These are phyloP conservation scores for Oncopeltus fasciatus DNA, from an alignment of 1,140 invertebrate genomes.

Conservation along the genomic window DNA sequence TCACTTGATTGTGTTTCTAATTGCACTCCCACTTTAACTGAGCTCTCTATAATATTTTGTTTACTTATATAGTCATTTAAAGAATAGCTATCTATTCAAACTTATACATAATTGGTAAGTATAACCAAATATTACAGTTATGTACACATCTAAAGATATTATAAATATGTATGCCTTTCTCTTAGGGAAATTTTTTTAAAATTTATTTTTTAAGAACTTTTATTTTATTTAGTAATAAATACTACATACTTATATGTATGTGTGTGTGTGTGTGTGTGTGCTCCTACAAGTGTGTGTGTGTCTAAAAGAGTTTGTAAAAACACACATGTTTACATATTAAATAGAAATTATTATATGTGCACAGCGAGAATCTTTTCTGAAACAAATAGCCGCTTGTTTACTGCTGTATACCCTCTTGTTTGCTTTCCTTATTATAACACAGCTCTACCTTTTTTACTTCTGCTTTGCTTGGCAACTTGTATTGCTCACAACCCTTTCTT, in stretches of 20 bases:
- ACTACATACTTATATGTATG: no score
- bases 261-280: no score
- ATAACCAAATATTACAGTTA: neutral
- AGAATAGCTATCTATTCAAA: neutral
- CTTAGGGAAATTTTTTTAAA: no score
- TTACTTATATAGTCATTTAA: neutral
- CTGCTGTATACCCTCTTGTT: conserved; percentile 2
- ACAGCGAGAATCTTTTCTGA: conserved; percentile 44
- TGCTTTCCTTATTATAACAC: neutral
- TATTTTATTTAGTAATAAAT: no score
- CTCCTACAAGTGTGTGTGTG: no score
- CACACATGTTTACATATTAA: no score
- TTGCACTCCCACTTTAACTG: neutral
- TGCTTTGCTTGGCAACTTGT: neutral
- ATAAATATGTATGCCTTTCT: no score
- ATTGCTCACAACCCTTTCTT: no score
- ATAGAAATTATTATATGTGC: no score
- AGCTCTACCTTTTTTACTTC: neutral
- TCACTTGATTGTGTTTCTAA: conserved; percentile 6
- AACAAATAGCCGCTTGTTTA: conserved; percentile 29
- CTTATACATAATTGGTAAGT: neutral
- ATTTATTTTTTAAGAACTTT: no score
- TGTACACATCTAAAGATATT: neutral
- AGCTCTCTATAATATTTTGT: conserved; percentile 1
- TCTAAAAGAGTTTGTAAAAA: no score